Percentiles rank a stretch among this genome's conserved stretches.
phyloP scores from a whole-genome alignment of 2,797 vertebrate species.

The Sardinella longiceps region DNA sequence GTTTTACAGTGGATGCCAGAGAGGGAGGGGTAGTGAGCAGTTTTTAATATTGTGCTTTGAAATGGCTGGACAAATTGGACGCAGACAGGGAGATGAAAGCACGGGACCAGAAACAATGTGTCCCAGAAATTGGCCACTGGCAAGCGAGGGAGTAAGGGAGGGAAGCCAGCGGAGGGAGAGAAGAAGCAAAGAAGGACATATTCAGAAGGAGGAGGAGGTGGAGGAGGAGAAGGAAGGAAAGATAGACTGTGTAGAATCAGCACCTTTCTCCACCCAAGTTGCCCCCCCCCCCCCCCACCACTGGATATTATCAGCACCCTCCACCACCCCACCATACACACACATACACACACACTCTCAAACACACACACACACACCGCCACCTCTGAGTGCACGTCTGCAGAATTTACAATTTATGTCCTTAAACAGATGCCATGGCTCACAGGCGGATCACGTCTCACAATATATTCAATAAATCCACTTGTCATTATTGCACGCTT shows the following conservation, averaged over 20 bases:
- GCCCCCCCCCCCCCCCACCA: too few species aligned
- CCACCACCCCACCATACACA: neutral
- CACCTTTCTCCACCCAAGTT: too few species aligned
- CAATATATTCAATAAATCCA: neutral
- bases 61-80: slow-evolving; percentile 80
- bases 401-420: neutral
- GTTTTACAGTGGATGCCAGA: slow-evolving; percentile 32
- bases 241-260: neutral
- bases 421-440: neutral
- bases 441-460: neutral
- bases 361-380: too few species aligned
- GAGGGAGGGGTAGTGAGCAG: slow-evolving; percentile 53
- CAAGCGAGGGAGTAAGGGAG: slow-evolving; percentile 55
- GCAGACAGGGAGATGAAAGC: slow-evolving; percentile 76
- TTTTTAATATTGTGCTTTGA: slow-evolving; percentile 75
- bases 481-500: neutral
- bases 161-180: slow-evolving; percentile 34
- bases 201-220: slow-evolving; percentile 41
- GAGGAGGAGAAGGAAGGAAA: neutral
- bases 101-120: slow-evolving; percentile 75
- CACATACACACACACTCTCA: too few species aligned
- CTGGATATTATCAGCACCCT: neutral
- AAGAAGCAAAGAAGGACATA: slow-evolving; percentile 58
- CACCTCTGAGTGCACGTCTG: neutral
- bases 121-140: slow-evolving; percentile 75